Evolutionary conservation across 2,888 invertebrate genomes (phyloP).

Genomic region (Margaritifera margaritifera): DNA sequence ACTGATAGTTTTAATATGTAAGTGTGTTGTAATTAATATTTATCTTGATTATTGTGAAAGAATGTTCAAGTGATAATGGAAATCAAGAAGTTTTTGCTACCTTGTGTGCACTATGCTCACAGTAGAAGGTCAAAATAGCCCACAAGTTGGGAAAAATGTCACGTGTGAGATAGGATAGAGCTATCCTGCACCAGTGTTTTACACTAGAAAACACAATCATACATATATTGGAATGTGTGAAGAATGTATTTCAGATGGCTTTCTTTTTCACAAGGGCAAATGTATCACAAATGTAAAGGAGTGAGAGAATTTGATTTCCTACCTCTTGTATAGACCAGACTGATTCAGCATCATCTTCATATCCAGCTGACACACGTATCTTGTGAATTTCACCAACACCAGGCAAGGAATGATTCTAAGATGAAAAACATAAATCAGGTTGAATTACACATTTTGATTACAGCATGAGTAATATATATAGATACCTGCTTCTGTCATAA

Average conservation of each 20-base stretch:
- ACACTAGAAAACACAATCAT: background rate
- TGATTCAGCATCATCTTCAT: slow-evolving; percentile 50
- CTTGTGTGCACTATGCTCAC: no score
- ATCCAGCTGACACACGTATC: slow-evolving; percentile 58
- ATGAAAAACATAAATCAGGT: background rate
- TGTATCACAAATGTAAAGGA: background rate
- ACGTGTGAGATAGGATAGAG: background rate
- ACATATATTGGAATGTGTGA: background rate
- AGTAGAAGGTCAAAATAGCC: no score
- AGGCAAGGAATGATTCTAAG: slow-evolving; percentile 50
- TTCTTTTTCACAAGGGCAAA: background rate
- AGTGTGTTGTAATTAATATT: no score
- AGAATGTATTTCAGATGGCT: background rate
- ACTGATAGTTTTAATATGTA: no score
- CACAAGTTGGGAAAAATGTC: background rate
- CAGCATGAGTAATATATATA: no score
- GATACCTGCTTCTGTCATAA: no score
- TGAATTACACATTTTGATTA: no score
- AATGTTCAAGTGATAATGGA: no score
- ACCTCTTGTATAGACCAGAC: slow-evolving; percentile 63
- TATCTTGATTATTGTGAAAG: no score
- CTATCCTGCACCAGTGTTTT: background rate
- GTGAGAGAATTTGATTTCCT: background rate
- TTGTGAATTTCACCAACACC: slow-evolving; percentile 62
- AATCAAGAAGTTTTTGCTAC: no score